phyloP scores from a whole-genome alignment of 2,888 invertebrate species.

The Ommatoiulus sabulosus region DNA sequence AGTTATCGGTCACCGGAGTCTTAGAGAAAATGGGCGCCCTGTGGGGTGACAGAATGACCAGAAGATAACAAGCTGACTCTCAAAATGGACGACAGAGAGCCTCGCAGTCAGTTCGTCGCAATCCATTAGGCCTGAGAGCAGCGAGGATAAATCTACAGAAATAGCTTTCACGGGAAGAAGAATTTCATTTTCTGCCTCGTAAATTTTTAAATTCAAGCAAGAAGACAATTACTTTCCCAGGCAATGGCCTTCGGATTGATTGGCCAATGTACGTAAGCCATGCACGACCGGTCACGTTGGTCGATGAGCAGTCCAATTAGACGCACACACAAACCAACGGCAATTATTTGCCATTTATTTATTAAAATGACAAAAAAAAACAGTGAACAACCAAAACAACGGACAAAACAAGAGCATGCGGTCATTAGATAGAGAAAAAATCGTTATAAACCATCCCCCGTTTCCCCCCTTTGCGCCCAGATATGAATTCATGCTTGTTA shows the following conservation, averaged over 20 bases:
- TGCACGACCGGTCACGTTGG: background rate
- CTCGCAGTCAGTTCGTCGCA: background rate
- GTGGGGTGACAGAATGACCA: slow-evolving; percentile 26
- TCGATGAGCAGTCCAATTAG: background rate
- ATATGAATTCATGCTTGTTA: slow-evolving; percentile 35
- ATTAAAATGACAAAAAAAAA: background rate
- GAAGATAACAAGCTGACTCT: slow-evolving; percentile 15
- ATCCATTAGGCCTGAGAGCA: background rate
- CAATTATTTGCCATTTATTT: background rate
- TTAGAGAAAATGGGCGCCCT: slow-evolving; percentile 16
- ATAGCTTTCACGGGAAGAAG: background rate
- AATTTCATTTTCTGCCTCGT: slow-evolving; percentile 6
- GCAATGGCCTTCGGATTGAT: background rate
- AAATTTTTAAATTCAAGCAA: slow-evolving; percentile 32
- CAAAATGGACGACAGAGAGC: slow-evolving; percentile 3
- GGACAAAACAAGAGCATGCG: background rate
- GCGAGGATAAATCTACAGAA: slow-evolving; percentile 23
- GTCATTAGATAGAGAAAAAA: background rate
- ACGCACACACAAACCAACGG: background rate
- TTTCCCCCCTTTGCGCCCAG: background rate
- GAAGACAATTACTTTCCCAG: background rate
- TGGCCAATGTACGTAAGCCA: background rate
- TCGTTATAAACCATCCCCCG: background rate
- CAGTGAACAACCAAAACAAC: background rate
- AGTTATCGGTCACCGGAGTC: slow-evolving; percentile 26